Evolutionary conservation across 1,140 invertebrate species (phyloP).

Genomic region (Tetramorium parvispinum): DNA sequence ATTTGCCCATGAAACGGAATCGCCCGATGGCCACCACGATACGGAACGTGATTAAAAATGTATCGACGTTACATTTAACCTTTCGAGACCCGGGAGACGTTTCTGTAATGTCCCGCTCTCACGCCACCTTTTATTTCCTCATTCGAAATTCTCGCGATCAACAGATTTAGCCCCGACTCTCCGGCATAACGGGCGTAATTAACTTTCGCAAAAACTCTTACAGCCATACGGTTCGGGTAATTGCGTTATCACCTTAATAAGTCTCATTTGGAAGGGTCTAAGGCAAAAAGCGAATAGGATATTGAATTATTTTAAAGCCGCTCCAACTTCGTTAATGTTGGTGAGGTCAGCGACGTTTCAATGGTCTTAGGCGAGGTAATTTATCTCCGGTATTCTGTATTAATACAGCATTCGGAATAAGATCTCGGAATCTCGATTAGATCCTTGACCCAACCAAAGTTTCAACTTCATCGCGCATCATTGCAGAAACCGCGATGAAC

Average conservation of each 20-base stretch:
- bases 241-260: slow-evolving; percentile 36
- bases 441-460: background rate
- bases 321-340: slow-evolving; percentile 33
- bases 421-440: slow-evolving; percentile 32
- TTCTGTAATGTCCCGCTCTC: background rate
- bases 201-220: slow-evolving; percentile 25
- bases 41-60: slow-evolving; percentile 53
- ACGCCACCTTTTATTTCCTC: slow-evolving; percentile 11
- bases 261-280: background rate
- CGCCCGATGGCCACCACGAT: slow-evolving; percentile 20
- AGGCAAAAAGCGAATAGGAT: slow-evolving; percentile 19
- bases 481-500: background rate
- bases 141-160: slow-evolving; percentile 9
- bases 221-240: background rate
- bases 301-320: slow-evolving; percentile 50
- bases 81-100: slow-evolving; percentile 25
- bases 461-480: slow-evolving; percentile 48
- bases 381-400: slow-evolving; percentile 25
- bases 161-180: background rate
- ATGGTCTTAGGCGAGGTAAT: background rate
- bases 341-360: slow-evolving; percentile 18
- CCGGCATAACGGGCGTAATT: slow-evolving; percentile 29
- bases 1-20: slow-evolving; percentile 46
- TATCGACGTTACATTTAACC: slow-evolving; percentile 56
- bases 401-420: slow-evolving; percentile 1